These are phyloP conservation scores for Eulemur mongoz DNA, from an alignment of 2,797 vertebrate species.

Conservation along the genomic window DNA sequence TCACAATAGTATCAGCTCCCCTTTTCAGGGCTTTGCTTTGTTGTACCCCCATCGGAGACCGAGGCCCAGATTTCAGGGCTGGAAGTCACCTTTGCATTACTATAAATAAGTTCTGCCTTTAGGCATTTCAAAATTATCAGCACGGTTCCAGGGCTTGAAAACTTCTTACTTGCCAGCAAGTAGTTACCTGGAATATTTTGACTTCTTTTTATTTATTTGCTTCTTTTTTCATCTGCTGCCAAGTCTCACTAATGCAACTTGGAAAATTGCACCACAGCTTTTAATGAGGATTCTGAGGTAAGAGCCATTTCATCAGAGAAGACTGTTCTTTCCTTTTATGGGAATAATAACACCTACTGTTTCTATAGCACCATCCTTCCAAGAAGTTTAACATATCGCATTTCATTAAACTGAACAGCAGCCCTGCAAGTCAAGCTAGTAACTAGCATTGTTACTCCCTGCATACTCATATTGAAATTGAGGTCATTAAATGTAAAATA, in stretches of 20 bases:
- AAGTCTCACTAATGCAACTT: slow-evolving; percentile 74
- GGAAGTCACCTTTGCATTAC: slow-evolving; percentile 65
- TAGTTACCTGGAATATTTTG: slow-evolving; percentile 69
- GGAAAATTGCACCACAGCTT: slow-evolving; percentile 75
- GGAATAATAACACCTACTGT: slow-evolving; percentile 69
- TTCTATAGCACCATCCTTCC: slow-evolving; percentile 68
- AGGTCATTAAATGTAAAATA: slow-evolving; percentile 41
- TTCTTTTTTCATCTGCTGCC: slow-evolving; percentile 68
- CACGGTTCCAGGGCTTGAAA: slow-evolving; percentile 56
- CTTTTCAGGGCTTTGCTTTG: neutral
- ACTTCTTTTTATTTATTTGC: slow-evolving; percentile 72
- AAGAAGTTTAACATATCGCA: slow-evolving; percentile 67
- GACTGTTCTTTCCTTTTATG: slow-evolving; percentile 70
- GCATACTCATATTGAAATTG: slow-evolving; percentile 1
- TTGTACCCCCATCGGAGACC: neutral
- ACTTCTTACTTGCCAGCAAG: slow-evolving; percentile 60
- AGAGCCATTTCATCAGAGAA: slow-evolving; percentile 73
- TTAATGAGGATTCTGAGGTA: slow-evolving; percentile 78
- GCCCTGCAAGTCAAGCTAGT: slow-evolving; percentile 26
- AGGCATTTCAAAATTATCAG: slow-evolving; percentile 65
- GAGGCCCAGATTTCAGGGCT: slow-evolving; percentile 55
- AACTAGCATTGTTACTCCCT: slow-evolving; percentile 7
- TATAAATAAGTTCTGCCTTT: slow-evolving; percentile 74
- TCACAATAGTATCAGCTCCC: neutral
- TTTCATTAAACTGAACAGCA: slow-evolving; percentile 64